Conservation (phyloP, 2,113 vertebrate species). For the Cervus canadensis region DNA sequence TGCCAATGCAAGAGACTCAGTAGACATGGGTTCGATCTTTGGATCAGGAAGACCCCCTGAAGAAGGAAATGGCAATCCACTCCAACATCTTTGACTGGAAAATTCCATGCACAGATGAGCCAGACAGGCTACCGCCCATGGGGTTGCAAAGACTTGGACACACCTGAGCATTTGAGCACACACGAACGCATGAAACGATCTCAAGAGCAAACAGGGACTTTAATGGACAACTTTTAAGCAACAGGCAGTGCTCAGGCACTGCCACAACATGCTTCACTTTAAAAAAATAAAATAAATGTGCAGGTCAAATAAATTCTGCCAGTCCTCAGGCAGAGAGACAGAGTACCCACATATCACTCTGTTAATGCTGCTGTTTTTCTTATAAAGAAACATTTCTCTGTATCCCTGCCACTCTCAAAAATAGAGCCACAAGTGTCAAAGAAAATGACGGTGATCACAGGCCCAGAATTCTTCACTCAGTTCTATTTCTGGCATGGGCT, state of each 20-base stretch:
- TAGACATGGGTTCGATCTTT: not conserved
- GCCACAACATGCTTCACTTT: not conserved
- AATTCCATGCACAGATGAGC: not conserved
- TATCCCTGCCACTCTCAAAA: not conserved
- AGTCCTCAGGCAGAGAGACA: not conserved
- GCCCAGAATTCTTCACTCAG: not conserved
- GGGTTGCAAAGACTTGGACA: not conserved
- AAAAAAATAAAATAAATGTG: not conserved
- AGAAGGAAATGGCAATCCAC: not conserved
- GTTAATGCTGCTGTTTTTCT: not conserved
- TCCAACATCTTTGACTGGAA: not conserved
- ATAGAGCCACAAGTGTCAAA: not conserved
- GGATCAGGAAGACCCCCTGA: not conserved
- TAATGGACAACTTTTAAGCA: not conserved
- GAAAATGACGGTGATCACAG: not conserved
- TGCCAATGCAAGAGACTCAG: not conserved
- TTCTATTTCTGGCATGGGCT: not conserved
- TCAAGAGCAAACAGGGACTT: not conserved
- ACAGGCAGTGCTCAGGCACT: too few species aligned
- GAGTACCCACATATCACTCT: not conserved
- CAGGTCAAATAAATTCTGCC: not conserved
- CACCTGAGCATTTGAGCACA: not conserved
- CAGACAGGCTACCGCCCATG: not conserved
- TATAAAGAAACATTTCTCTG: not conserved
- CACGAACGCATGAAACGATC: rapidly evolving